Evolutionary conservation across 1,140 invertebrate genomes (phyloP).

Genomic region (Ectropis grisescens): DNA sequence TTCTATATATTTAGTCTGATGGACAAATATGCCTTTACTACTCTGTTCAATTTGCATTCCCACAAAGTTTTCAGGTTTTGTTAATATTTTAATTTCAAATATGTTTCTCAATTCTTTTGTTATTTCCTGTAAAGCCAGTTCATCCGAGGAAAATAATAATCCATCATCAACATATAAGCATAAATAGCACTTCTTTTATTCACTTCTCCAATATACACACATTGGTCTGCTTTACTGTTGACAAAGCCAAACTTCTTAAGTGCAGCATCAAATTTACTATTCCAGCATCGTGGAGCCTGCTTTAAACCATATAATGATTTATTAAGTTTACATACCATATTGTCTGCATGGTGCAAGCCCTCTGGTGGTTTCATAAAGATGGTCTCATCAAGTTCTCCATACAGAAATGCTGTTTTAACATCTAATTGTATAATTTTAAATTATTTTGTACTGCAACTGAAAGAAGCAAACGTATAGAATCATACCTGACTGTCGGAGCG

Average conservation of each 20-base stretch:
- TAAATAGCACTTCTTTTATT: conserved; percentile 6
- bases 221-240: conserved; percentile 29
- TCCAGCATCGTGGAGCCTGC: conserved; percentile 41
- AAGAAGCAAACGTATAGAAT: conserved; percentile 24
- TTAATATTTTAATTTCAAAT: conserved; percentile 11
- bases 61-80: conserved; percentile 15
- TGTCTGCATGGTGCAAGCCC: conserved; percentile 6
- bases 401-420: conserved; percentile 23
- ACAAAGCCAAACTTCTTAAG: conserved; percentile 31
- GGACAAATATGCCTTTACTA: too few relatives aligned
- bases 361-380: conserved; percentile 22
- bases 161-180: too few relatives aligned
- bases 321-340: conserved; percentile 29
- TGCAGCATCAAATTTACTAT: conserved; percentile 21
- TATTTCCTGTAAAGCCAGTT: too few relatives aligned
- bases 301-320: conserved; percentile 48
- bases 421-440: conserved; percentile 23
- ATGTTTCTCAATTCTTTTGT: too few relatives aligned
- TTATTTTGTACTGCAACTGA: conserved; percentile 18
- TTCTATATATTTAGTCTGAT: too few relatives aligned
- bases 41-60: conserved; percentile 11
- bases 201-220: conserved; percentile 29
- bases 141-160: too few relatives aligned
- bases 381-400: conserved; percentile 17
- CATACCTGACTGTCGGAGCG: conserved; percentile 14